Base-by-base conservation (phyloP, 1,140 invertebrate species). In the Odontomachus brunneus region DNA sequence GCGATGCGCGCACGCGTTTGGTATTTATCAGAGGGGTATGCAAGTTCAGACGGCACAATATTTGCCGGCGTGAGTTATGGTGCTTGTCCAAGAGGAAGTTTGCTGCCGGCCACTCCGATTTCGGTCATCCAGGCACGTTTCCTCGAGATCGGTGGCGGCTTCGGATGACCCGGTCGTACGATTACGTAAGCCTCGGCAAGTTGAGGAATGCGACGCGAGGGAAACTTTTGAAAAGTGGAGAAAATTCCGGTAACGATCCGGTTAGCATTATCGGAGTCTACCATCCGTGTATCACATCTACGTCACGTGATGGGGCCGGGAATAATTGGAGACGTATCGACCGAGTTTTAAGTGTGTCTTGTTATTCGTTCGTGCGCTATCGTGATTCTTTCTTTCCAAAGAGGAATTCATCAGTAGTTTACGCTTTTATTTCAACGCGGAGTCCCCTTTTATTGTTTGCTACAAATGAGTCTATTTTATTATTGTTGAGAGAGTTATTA, bases 31-130 rank as follows among this genome's bases (percentile, higher is more conserved):
- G 15, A 38, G 48, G 29, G 66, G 26, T 33, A 19, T 51, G 29
- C 62, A 26, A 66, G 19, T 57, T 69, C 15, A 29, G 49, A 55
- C 51, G 75, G 38, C 33, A 17, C 24, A 51, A 57, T 80, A 59
- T 80, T 80, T 71, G 65, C 53, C 51, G 33, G 65, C 22, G 65
- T 80, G 75, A 80, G 38, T 80, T 78, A 59, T 71, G 33, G 14
- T 59, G 75, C 75, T 80, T 59, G 75, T 80, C 33, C 75, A 80
- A 17, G 53, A 80, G 75, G 75, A 80, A 59, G 51, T 57, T 69
- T 71, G 53, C 75, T 59, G 51, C 75, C 14, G 33, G 65, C 75
- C 55, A 80, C 67, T 71, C 65, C 75, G 65, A 59, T 80, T 80
- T 80, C 33, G 75, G 51, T 80, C 65, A n/a, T 44, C 65, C 33